Percentiles rank a stretch among this genome's conserved stretches.
Conservation (phyloP, 2,113 vertebrate species). For the Nerophis lumbriciformis region DNA sequence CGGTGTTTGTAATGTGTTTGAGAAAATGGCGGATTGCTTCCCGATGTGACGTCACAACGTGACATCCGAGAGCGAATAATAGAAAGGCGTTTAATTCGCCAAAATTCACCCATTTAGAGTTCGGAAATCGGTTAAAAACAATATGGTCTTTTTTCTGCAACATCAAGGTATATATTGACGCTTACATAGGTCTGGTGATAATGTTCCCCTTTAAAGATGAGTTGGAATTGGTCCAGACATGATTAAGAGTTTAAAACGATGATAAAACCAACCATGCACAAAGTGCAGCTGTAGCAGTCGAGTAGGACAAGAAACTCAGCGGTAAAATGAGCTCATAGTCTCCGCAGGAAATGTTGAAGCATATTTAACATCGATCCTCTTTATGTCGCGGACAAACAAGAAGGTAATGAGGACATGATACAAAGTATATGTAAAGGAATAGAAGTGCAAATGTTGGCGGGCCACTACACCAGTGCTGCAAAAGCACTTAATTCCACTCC, state of each 20-base stretch:
- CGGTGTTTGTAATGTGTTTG: too few species aligned
- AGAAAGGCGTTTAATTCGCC: too few species aligned
- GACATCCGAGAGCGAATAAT: too few species aligned
- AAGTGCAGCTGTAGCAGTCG: not conserved
- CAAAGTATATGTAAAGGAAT: constrained; percentile 51
- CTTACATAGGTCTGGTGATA: too few species aligned
- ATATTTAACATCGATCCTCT: not conserved
- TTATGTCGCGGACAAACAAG: constrained; percentile 11
- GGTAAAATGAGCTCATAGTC: not conserved
- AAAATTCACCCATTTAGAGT: too few species aligned
- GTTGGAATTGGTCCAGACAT: not conserved
- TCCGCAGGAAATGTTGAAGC: not conserved
- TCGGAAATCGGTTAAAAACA: too few species aligned
- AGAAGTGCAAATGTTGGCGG: constrained; percentile 45
- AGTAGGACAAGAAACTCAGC: not conserved
- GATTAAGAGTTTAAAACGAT: not conserved
- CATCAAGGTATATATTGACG: too few species aligned
- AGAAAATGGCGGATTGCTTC: too few species aligned
- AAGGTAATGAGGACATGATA: constrained; percentile 44
- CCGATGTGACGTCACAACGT: too few species aligned
- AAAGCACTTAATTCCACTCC: constrained; percentile 2
- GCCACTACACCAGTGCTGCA: constrained; percentile 3
- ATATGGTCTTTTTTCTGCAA: too few species aligned
- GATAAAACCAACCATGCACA: not conserved
- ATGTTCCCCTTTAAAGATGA: too few species aligned